A percentile compares a stretch with the other conserved stretches of the same genome.
phyloP scores from a whole-genome alignment of 2,888 invertebrate species.

The Harpalus rufipes region DNA sequence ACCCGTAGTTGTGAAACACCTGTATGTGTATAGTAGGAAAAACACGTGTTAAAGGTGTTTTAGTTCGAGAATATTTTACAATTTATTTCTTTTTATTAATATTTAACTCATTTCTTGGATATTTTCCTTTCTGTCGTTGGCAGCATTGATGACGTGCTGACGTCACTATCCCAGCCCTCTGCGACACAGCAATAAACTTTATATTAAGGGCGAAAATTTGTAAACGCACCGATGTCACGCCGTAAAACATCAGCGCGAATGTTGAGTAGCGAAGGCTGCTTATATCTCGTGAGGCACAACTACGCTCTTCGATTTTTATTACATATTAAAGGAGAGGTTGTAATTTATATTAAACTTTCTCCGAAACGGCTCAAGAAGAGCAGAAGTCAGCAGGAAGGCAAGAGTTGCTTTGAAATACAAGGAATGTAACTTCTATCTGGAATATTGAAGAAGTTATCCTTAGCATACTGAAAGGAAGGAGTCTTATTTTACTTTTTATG shows the following conservation, averaged over 20 bases:
- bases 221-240: slow-evolving; percentile 53
- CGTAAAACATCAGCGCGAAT: slow-evolving; percentile 45
- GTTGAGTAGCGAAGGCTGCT: not conserved
- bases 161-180: slow-evolving; percentile 16
- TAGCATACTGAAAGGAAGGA: not conserved
- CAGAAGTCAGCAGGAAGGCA: not conserved
- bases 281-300: not conserved
- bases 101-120: no score
- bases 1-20: no score
- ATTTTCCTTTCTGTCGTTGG: no score
- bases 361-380: not conserved
- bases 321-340: slow-evolving; percentile 30
- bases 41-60: not conserved
- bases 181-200: slow-evolving; percentile 59
- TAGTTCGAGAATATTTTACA: no score
- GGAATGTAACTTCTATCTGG: not conserved
- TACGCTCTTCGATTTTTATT: slow-evolving; percentile 39
- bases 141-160: not conserved
- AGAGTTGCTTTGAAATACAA: not conserved
- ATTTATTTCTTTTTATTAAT: no score
- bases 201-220: slow-evolving; percentile 59
- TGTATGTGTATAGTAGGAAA: no score
- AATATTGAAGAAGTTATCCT: not conserved
- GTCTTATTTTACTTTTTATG: not conserved
- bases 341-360: slow-evolving; percentile 46